Conservation (phyloP, 2,888 invertebrate genomes). For the Amitus sp. region DNA sequence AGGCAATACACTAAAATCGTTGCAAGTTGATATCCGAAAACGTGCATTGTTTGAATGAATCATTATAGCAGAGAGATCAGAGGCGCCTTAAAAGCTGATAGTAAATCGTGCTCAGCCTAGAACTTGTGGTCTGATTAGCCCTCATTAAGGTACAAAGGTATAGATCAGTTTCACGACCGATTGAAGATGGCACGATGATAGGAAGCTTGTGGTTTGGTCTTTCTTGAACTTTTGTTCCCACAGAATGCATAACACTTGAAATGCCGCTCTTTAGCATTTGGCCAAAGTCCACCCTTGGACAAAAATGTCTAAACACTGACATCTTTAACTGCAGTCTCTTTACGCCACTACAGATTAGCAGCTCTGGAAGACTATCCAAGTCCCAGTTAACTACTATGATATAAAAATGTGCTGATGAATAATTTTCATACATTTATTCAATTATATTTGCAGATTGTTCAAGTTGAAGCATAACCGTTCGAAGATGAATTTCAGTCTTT, state of each 20-base stretch:
- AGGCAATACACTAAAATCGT: too few relatives aligned
- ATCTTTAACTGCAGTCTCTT: too few relatives aligned
- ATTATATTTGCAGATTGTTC: too few relatives aligned
- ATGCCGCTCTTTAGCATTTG: constrained; percentile 4
- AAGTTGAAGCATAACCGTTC: too few relatives aligned
- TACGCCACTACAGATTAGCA: too few relatives aligned
- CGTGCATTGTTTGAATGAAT: constrained; percentile 4
- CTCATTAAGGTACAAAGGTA: constrained; percentile 7
- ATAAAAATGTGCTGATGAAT: too few relatives aligned
- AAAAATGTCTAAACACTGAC: too few relatives aligned
- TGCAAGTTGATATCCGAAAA: too few relatives aligned
- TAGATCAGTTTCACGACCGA: constrained; percentile 7
- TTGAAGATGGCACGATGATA: constrained; percentile 8
- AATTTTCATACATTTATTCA: too few relatives aligned
- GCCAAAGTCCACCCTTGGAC: not conserved
- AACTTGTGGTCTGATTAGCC: constrained; percentile 10
- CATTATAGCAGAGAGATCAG: not conserved
- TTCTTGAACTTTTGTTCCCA: constrained; percentile 11
- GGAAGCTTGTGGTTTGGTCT: constrained; percentile 2
- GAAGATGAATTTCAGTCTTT: too few relatives aligned
- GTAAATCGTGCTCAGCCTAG: constrained; percentile 3
- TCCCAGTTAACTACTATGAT: too few relatives aligned
- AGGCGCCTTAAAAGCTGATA: not conserved
- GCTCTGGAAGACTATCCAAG: too few relatives aligned
- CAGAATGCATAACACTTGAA: constrained; percentile 7